Percentiles rank a stretch among this genome's conserved stretches.
These are phyloP conservation scores for Euglossa dilemma DNA, from an alignment of 1,140 invertebrate genomes.

Conservation along the genomic window DNA sequence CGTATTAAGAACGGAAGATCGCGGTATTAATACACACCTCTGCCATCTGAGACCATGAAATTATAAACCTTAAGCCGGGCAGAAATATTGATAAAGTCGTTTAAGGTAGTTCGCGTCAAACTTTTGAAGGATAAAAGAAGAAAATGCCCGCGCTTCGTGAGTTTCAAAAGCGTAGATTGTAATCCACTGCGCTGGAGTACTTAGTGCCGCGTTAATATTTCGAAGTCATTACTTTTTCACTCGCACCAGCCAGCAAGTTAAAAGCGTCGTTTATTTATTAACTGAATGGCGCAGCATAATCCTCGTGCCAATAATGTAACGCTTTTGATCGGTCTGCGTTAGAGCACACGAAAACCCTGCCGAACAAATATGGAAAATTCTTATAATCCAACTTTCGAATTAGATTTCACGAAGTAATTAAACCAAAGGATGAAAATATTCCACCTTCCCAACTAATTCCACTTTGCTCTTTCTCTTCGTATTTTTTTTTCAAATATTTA, in stretches of 20 bases:
- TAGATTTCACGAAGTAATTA: too few species aligned
- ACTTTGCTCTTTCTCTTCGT: too few species aligned
- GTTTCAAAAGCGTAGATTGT: slow-evolving; percentile 16
- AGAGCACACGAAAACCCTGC: neutral
- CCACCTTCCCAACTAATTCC: too few species aligned
- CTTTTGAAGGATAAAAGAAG: slow-evolving; percentile 19
- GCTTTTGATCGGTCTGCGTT: neutral
- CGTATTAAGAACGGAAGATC: neutral
- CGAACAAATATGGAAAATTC: neutral
- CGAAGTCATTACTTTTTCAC: slow-evolving; percentile 37
- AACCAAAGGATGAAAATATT: too few species aligned
- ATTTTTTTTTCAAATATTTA: too few species aligned
- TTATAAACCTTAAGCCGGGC: neutral
- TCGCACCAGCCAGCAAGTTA: neutral
- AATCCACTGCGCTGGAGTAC: neutral
- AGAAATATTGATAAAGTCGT: slow-evolving; percentile 36
- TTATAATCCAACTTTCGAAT: neutral
- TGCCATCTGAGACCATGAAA: neutral
- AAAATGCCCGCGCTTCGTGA: neutral
- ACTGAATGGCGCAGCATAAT: neutral
- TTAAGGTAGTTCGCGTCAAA: slow-evolving; percentile 29
- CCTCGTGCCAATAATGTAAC: slow-evolving; percentile 21
- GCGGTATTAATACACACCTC: neutral
- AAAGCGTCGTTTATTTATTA: slow-evolving; percentile 38
- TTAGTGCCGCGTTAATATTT: slow-evolving; percentile 39